These are phyloP conservation scores for Eleginops maclovinus DNA, from an alignment of 2,113 vertebrate species.

Conservation along the genomic window DNA sequence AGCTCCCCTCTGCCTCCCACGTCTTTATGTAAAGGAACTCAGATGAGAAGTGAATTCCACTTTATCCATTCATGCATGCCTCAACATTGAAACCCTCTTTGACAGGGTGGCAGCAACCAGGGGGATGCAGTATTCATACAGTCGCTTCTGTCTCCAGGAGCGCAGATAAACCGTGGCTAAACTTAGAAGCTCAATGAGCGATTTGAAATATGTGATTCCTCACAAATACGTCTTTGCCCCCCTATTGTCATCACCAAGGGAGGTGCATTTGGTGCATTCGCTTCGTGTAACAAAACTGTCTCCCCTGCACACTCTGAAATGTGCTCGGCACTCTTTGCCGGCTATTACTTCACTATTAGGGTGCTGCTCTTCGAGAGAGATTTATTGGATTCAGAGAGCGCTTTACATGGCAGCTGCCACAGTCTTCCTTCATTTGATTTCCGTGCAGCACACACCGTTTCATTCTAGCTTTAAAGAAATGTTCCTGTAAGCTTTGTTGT, in stretches of 20 bases:
- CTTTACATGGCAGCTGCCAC: conserved; percentile 51
- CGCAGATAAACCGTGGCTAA: conserved; percentile 71
- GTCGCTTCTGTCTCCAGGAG: conserved; percentile 68
- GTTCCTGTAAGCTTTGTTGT: conserved; percentile 6
- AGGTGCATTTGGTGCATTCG: conserved; percentile 48
- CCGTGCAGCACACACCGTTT: conserved; percentile 35
- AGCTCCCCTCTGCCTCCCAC: conserved; percentile 28
- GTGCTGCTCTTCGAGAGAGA: conserved; percentile 51
- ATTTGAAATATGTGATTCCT: conserved; percentile 71
- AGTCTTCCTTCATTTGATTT: conserved; percentile 48
- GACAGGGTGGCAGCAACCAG: conserved; percentile 68
- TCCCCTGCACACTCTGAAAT: conserved; percentile 55
- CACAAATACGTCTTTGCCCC: conserved; percentile 58
- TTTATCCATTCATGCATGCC: conserved; percentile 76
- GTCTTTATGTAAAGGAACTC: conserved; percentile 52
- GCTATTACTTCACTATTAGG: conserved; percentile 69
- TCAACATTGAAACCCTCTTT: conserved; percentile 79
- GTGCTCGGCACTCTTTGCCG: conserved; percentile 56
- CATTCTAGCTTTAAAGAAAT: conserved; percentile 32
- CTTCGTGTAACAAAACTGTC: conserved; percentile 61
- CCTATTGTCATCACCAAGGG: conserved; percentile 58
- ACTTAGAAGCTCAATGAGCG: conserved; percentile 74
- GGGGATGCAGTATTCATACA: conserved; percentile 80
- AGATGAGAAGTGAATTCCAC: conserved; percentile 58
- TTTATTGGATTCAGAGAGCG: conserved; percentile 54